These are phyloP conservation scores for Eulemur mongoz DNA, from an alignment of 2,797 vertebrate species.

Conservation along the genomic window DNA sequence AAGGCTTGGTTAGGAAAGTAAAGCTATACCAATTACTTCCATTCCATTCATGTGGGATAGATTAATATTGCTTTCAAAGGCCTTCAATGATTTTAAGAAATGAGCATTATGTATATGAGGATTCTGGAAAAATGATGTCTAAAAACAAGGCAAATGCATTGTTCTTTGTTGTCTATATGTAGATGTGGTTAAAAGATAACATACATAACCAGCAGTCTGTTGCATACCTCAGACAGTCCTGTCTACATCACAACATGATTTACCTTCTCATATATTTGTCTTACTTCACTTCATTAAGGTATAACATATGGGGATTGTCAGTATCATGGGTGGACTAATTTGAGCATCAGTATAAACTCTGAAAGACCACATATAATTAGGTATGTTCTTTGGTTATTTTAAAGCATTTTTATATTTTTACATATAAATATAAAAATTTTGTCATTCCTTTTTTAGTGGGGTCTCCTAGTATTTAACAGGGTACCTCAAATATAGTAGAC, in stretches of 20 bases:
- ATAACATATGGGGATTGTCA: background rate
- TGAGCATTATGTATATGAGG: background rate
- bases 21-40: background rate
- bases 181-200: background rate
- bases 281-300: background rate
- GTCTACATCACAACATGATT: background rate
- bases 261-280: background rate
- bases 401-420: conserved; percentile 29
- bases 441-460: background rate
- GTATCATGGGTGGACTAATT: background rate
- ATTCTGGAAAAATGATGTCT: conserved; percentile 14
- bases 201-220: background rate
- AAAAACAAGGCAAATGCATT: background rate
- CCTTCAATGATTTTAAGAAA: conserved; percentile 20
- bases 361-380: background rate
- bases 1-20: background rate
- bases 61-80: background rate
- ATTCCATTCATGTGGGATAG: background rate
- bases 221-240: background rate
- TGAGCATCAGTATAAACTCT: background rate
- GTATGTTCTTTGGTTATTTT: background rate
- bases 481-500: background rate
- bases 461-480: background rate
- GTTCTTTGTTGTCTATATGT: background rate
- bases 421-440: background rate